phyloP scores from a whole-genome alignment of 2,113 vertebrate genomes.

The Callipepla squamata region DNA sequence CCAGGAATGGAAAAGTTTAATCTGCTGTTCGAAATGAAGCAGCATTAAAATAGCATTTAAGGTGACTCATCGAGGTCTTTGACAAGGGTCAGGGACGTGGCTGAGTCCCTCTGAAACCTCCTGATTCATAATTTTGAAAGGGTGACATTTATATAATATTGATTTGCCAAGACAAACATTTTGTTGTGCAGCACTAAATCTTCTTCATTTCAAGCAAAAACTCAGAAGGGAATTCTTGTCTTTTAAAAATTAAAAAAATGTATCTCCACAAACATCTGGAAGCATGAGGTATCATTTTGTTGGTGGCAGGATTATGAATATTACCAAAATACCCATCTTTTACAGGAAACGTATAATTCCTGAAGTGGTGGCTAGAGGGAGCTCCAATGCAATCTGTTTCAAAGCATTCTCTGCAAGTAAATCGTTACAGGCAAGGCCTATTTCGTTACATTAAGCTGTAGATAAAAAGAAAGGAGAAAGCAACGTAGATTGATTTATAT shows the following conservation, averaged over 20 bases:
- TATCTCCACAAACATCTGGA: accelerated
- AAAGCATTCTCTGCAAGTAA: accelerated
- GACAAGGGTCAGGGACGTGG: background rate
- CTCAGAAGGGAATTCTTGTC: background rate
- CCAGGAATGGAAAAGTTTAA: background rate
- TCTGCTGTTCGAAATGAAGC: accelerated
- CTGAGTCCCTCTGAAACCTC: background rate
- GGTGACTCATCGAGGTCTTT: background rate
- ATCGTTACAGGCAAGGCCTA: accelerated
- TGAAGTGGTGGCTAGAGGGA: conserved; percentile 52
- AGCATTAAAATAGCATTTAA: background rate
- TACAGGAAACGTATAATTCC: background rate
- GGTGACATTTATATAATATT: accelerated
- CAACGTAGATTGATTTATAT: background rate
- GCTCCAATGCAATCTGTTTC: conserved; percentile 23
- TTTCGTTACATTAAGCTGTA: accelerated
- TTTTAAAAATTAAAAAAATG: background rate
- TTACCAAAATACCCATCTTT: accelerated
- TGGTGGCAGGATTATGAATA: accelerated
- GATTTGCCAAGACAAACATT: accelerated
- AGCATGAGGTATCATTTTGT: accelerated
- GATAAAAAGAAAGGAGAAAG: background rate
- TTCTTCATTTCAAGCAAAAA: background rate
- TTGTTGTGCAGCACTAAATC: accelerated
- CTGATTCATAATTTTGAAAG: accelerated